Conservation (phyloP, 1,140 invertebrate species). For the Acromyrmex charruanus region DNA sequence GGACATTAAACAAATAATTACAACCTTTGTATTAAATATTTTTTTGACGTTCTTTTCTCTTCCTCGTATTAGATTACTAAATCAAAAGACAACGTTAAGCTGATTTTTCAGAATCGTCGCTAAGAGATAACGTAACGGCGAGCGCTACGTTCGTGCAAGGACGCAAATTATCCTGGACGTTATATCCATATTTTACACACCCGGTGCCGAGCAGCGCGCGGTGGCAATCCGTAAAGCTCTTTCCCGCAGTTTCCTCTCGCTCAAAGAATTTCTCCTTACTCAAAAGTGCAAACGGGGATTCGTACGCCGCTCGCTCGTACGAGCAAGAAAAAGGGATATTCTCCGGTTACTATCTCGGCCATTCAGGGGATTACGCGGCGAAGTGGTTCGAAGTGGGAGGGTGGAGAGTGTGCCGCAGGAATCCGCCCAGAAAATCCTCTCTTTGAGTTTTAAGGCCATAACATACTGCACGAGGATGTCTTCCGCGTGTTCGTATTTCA, state of each 20-base stretch:
- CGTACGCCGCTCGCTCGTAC: not conserved
- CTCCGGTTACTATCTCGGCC: slow-evolving; percentile 25
- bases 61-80: not conserved
- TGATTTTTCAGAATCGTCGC: slow-evolving; percentile 13
- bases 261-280: slow-evolving; percentile 51
- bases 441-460: slow-evolving; percentile 25
- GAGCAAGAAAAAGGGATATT: slow-evolving; percentile 8
- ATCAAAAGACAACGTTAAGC: slow-evolving; percentile 14
- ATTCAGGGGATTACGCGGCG: slow-evolving; percentile 53
- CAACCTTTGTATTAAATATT: slow-evolving; percentile 1
- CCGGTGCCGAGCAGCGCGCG: not conserved
- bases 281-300: slow-evolving; percentile 47
- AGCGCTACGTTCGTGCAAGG: slow-evolving; percentile 20
- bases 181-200: slow-evolving; percentile 52
- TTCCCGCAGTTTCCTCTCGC: slow-evolving; percentile 49
- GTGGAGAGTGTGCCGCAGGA: slow-evolving; percentile 29
- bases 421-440: slow-evolving; percentile 54
- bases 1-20: not conserved
- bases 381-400: slow-evolving; percentile 22
- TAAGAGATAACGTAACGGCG: slow-evolving; percentile 18
- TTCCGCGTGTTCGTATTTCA: slow-evolving; percentile 41
- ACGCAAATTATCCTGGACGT: slow-evolving; percentile 38
- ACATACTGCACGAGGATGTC: slow-evolving; percentile 35
- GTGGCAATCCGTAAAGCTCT: slow-evolving; percentile 39
- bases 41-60: not conserved